phyloP scores from a whole-genome alignment of 2,888 invertebrate species.

The Gasteruption jaculator region DNA sequence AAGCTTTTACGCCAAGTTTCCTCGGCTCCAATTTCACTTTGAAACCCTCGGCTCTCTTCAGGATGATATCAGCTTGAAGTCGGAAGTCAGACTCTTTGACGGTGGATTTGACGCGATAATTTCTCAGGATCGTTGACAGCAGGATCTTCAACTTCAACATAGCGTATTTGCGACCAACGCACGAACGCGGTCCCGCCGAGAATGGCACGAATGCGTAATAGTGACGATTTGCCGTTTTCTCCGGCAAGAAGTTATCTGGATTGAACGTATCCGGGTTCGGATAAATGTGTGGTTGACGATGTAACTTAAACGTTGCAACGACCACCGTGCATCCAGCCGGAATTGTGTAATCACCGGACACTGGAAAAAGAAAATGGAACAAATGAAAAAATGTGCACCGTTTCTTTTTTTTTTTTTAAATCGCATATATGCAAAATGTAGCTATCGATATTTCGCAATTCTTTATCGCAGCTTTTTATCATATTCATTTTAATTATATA shows the following conservation, averaged over 20 bases:
- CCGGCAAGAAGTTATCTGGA: constrained; percentile 77
- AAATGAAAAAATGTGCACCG: not conserved
- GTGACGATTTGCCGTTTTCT: constrained; percentile 69
- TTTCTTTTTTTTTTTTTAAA: too few relatives aligned
- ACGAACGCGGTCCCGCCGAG: constrained; percentile 76
- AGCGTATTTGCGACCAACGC: constrained; percentile 79
- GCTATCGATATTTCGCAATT: too few relatives aligned
- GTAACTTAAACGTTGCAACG: constrained; percentile 64
- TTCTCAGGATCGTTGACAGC: constrained; percentile 67
- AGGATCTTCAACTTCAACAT: constrained; percentile 72
- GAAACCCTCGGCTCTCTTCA: constrained; percentile 72
- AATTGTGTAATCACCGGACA: constrained; percentile 60
- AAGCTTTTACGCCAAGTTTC: constrained; percentile 28
- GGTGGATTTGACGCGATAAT: constrained; percentile 62
- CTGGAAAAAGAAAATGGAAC: constrained; percentile 42
- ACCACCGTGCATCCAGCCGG: constrained; percentile 71
- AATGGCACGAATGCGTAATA: constrained; percentile 79
- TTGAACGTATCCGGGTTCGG: constrained; percentile 69
- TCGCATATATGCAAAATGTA: too few relatives aligned
- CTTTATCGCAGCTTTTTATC: too few relatives aligned
- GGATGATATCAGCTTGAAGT: constrained; percentile 68
- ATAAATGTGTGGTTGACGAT: constrained; percentile 64
- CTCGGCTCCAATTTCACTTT: constrained; percentile 48
- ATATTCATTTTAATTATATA: too few relatives aligned
- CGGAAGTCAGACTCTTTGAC: constrained; percentile 64